Conservation (phyloP, 2,888 invertebrate species). For the Mythimna pallens region DNA sequence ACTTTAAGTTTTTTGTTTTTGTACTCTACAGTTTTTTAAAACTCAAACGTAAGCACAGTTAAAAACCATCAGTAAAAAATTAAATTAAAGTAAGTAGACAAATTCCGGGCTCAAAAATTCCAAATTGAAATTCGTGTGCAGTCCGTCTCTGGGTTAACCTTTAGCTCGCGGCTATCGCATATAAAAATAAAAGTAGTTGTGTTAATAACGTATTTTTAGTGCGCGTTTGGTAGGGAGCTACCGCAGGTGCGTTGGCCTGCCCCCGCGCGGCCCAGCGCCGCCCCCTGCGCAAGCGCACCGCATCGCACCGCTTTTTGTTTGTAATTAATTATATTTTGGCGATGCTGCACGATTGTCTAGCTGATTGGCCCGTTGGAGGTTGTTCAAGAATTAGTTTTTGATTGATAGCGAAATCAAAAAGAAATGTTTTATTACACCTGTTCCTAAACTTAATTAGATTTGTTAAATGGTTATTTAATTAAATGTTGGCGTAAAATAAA, state of each 20-base stretch:
- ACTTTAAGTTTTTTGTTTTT: neutral
- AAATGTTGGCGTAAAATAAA: conserved; percentile 49
- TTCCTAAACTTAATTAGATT: conserved; percentile 49
- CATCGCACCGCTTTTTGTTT: conserved; percentile 48
- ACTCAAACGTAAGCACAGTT: neutral
- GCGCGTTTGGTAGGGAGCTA: conserved; percentile 81
- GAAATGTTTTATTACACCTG: conserved; percentile 47
- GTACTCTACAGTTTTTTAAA: neutral
- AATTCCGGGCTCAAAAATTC: conserved; percentile 29
- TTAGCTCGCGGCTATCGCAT: conserved; percentile 88
- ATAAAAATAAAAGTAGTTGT: conserved; percentile 88
- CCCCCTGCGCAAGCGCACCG: conserved; percentile 62
- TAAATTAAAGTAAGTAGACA: neutral
- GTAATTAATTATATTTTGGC: conserved; percentile 64
- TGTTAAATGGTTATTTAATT: conserved; percentile 50
- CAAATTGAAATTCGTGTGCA: conserved; percentile 22
- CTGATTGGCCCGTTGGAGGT: conserved; percentile 49
- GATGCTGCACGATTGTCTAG: conserved; percentile 60
- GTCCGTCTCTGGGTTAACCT: conserved; percentile 86
- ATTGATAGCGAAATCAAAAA: conserved; percentile 54
- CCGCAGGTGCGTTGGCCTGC: conserved; percentile 80
- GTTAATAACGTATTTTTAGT: conserved; percentile 88
- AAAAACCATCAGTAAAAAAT: neutral
- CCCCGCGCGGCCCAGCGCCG: conserved; percentile 71
- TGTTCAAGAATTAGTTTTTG: conserved; percentile 47